These are phyloP conservation scores for Lathamus discolor DNA, from an alignment of 2,113 vertebrate species.

Conservation along the genomic window DNA sequence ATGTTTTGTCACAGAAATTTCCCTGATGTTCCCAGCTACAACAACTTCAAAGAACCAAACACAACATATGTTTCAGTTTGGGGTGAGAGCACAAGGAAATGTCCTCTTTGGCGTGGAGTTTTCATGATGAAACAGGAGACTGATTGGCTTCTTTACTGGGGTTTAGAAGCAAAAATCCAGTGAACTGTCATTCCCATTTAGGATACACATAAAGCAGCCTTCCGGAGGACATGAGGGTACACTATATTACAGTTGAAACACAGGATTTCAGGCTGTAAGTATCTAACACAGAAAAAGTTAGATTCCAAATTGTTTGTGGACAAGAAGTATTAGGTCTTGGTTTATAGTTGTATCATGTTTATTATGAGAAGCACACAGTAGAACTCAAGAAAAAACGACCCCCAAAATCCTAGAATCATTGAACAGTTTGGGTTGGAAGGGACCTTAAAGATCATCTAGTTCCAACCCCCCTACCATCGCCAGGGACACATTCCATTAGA, in stretches of 20 bases:
- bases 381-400: not conserved
- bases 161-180: slow-evolving; percentile 1
- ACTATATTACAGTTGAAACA: not conserved
- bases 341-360: not conserved
- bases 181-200: not conserved
- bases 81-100: not conserved
- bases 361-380: not conserved
- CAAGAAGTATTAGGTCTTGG: not conserved
- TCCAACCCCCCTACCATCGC: not conserved
- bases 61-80: slow-evolving; percentile 33
- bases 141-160: not conserved
- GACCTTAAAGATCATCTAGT: not conserved
- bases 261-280: not conserved
- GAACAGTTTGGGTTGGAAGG: not conserved
- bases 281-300: not conserved
- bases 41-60: slow-evolving; percentile 41
- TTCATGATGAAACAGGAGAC: not conserved
- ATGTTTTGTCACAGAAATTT: slow-evolving; percentile 30
- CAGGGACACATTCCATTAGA: not conserved
- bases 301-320: not conserved
- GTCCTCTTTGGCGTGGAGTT: not conserved
- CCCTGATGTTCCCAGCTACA: slow-evolving; percentile 23
- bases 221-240: not conserved
- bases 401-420: not conserved
- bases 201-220: not conserved